Base-by-base conservation (phyloP, 2,888 invertebrate species). In the Phortica okadai region DNA sequence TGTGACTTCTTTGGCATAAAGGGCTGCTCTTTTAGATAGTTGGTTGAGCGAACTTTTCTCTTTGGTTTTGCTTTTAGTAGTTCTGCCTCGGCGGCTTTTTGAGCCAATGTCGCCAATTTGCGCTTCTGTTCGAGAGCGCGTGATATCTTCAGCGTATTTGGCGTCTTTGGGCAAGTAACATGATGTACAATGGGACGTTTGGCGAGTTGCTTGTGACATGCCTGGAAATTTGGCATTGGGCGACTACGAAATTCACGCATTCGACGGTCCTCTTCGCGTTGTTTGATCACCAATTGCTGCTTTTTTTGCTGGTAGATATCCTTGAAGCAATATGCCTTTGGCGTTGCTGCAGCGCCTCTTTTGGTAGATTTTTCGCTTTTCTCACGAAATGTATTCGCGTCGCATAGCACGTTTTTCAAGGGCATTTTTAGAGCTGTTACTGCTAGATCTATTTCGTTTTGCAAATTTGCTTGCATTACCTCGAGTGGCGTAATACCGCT, bases 181-280 rank as follows among this genome's bases (percentile, higher is more conserved):
- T 75, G 88, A 42, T 82, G 88, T 7, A 73, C 21, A 7, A 50
- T 72, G 0, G 33, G 75, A 33, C n/a, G 75, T 11, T 72, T 77
- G 33, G 66, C 44, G 44, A 72, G 66, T 7, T 81, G 80, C 59
- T 80, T 69, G 76, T 88, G 85, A 4, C 33, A 76, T 25, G 77
- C 73, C 0, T 45, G 77, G n/a, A 88, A 85, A 11, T 85, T 80
- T 7, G 85, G 85, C 89, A 84, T 86, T 4, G 89, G 85, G 0
- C 85, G 89, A 58, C 89, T 86, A 16, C 64, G 89, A 42, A 85
- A 85, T 33, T 83, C 77, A 2, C 89, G 85, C 58, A 77, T 73
- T 10, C 73, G 72, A 6, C 82, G 79, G 70, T 85, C 85, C 58
- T 69, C 64, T 21, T 79, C 80, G 4, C 76, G 8, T 1, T 72